Evolutionary conservation across 2,113 vertebrate species (phyloP).

Genomic region (Cyprinodon variegatus): DNA sequence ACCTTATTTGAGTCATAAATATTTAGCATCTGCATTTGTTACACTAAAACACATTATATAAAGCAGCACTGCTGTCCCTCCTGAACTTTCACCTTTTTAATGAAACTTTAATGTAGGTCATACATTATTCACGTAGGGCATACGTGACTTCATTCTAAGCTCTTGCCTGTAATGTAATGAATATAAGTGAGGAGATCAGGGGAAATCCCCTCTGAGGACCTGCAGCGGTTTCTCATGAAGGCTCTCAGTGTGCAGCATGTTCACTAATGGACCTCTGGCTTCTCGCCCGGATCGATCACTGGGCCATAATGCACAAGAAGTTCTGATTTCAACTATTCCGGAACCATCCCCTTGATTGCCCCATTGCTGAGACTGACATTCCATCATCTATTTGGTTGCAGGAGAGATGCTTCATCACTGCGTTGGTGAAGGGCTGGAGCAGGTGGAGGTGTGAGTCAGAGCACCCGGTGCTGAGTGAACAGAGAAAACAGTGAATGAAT

Average conservation of each 20-base stretch:
- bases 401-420: conserved; percentile 23
- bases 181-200: conserved; percentile 1
- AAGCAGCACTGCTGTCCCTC: background rate
- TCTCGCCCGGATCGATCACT: conserved; percentile 50
- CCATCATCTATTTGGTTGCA: conserved; percentile 28
- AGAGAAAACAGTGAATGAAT: conserved; percentile 35
- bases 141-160: conserved; percentile 1
- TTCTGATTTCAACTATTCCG: conserved; percentile 51
- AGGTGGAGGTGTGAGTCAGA: conserved; percentile 13
- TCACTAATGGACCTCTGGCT: conserved; percentile 68
- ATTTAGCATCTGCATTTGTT: background rate
- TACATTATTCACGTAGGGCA: conserved; percentile 1
- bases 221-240: conserved; percentile 14
- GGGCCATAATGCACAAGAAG: conserved; percentile 41
- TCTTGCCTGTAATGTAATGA: background rate
- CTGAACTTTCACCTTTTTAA: background rate
- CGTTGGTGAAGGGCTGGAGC: background rate
- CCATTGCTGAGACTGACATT: conserved; percentile 11
- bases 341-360: conserved; percentile 15
- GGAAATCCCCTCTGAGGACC: conserved; percentile 28
- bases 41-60: background rate
- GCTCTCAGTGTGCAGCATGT: conserved; percentile 29
- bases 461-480: background rate
- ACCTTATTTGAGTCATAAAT: too few species aligned
- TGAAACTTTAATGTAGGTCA: background rate